A percentile compares a stretch with the other conserved stretches of the same genome.
Evolutionary conservation across 1,140 invertebrate species (phyloP).

Genomic region (Drosophila sp.): DNA sequence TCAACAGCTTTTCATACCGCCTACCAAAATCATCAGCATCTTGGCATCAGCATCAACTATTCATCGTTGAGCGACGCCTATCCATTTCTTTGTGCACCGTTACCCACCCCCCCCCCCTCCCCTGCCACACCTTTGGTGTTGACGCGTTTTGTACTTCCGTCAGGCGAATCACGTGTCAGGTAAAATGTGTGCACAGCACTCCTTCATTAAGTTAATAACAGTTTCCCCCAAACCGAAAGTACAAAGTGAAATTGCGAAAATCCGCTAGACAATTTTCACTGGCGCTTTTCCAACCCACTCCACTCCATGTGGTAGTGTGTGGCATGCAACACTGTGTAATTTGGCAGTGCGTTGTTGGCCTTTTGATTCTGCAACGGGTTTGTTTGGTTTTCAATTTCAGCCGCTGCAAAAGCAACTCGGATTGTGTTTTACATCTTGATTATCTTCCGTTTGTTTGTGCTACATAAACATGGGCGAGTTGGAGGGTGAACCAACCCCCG

Average conservation of each 20-base stretch:
- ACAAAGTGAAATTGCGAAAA: slow-evolving; percentile 80
- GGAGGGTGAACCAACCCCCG: slow-evolving; percentile 14
- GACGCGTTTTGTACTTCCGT: slow-evolving; percentile 21
- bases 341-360: slow-evolving; percentile 66
- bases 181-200: slow-evolving; percentile 67
- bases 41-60: background rate
- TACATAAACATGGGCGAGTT: slow-evolving; percentile 5
- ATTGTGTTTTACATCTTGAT: slow-evolving; percentile 82
- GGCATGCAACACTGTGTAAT: slow-evolving; percentile 59
- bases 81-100: slow-evolving; percentile 6
- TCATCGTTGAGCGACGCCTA: slow-evolving; percentile 9
- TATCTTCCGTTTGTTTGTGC: slow-evolving; percentile 79
- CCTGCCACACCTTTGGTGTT: slow-evolving; percentile 6
- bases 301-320: slow-evolving; percentile 3
- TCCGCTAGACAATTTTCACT: slow-evolving; percentile 71
- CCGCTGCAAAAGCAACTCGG: slow-evolving; percentile 36
- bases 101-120: slow-evolving; percentile 1
- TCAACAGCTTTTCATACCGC: background rate
- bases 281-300: slow-evolving; percentile 24
- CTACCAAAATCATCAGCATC: slow-evolving; percentile 1
- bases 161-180: slow-evolving; percentile 74
- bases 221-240: slow-evolving; percentile 56
- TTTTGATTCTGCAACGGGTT: slow-evolving; percentile 74
- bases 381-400: slow-evolving; percentile 81
- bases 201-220: slow-evolving; percentile 83